Conservation (phyloP, 2,888 invertebrate species). For the Nomada goodeniana region DNA sequence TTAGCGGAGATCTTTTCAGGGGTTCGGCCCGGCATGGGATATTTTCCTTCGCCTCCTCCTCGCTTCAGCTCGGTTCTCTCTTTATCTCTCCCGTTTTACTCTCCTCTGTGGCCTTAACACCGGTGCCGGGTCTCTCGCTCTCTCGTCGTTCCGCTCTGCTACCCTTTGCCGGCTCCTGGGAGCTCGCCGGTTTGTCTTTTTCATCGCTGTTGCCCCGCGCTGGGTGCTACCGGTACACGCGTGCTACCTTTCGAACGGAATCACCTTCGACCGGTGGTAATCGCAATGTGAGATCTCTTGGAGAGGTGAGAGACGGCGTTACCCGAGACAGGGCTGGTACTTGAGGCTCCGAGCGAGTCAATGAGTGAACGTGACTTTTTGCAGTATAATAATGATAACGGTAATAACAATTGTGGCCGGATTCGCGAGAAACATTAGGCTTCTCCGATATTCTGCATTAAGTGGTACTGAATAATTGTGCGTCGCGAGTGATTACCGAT, state of each 20-base stretch:
- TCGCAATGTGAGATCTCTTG: slow-evolving; percentile 24
- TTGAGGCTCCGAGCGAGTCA: too few species aligned
- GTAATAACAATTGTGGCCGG: too few species aligned
- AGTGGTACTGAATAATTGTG: too few species aligned
- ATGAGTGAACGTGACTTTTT: too few species aligned
- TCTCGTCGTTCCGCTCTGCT: slow-evolving; percentile 8
- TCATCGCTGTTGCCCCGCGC: neutral
- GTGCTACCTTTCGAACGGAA: slow-evolving; percentile 26
- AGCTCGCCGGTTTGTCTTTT: neutral
- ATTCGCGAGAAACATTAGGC: too few species aligned
- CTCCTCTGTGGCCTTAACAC: slow-evolving; percentile 4
- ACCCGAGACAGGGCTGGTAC: too few species aligned
- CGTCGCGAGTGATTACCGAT: too few species aligned
- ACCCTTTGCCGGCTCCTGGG: slow-evolving; percentile 1
- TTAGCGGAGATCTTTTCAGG: slow-evolving; percentile 76
- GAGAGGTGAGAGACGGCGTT: too few species aligned
- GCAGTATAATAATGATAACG: too few species aligned
- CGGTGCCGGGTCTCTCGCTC: neutral
- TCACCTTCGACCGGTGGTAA: slow-evolving; percentile 26
- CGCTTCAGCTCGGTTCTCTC: slow-evolving; percentile 7
- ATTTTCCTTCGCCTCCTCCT: slow-evolving; percentile 50
- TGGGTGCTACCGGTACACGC: slow-evolving; percentile 43
- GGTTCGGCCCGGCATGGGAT: slow-evolving; percentile 31
- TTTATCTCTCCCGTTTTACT: slow-evolving; percentile 12
- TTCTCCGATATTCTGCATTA: too few species aligned